Percentiles rank a stretch among this genome's conserved stretches.
Evolutionary conservation across 2,888 invertebrate species (phyloP).

Genomic region (Cheiracanthium punctorium): DNA sequence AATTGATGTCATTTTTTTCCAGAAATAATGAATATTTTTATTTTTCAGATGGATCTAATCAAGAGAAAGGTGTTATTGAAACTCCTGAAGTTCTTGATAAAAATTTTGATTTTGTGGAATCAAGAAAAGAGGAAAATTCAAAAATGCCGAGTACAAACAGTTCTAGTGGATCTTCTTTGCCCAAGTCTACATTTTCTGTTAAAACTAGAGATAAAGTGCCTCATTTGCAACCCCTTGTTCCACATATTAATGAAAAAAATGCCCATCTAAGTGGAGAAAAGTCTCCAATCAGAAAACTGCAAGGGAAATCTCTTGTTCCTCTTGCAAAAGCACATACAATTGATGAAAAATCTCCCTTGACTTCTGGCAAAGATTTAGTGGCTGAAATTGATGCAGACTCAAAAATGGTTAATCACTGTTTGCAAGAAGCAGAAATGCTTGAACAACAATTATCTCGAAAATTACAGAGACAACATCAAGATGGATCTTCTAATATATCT

Average conservation of each 20-base stretch:
- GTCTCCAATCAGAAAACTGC: slow-evolving; percentile 38
- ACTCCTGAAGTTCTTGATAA: slow-evolving; percentile 58
- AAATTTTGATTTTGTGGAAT: slow-evolving; percentile 34
- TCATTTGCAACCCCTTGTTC: slow-evolving; percentile 8
- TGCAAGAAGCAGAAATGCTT: slow-evolving; percentile 71
- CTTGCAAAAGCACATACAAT: slow-evolving; percentile 30
- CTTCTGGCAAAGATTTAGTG: slow-evolving; percentile 64
- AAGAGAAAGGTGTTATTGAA: slow-evolving; percentile 56
- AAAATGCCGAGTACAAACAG: background rate
- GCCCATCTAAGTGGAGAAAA: slow-evolving; percentile 29
- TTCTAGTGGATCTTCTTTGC: background rate
- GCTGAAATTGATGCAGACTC: slow-evolving; percentile 71
- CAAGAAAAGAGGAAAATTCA: background rate
- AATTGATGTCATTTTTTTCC: too few species aligned
- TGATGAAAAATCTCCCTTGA: slow-evolving; percentile 43
- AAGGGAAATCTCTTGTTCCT: slow-evolving; percentile 47
- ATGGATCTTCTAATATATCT: slow-evolving; percentile 30
- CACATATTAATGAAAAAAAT: slow-evolving; percentile 13
- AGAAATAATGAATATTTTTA: slow-evolving; percentile 12
- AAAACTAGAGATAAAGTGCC: slow-evolving; percentile 39
- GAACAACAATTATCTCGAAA: slow-evolving; percentile 70
- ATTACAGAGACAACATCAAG: slow-evolving; percentile 63
- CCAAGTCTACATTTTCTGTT: slow-evolving; percentile 34
- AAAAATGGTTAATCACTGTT: slow-evolving; percentile 68
- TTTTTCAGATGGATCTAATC: slow-evolving; percentile 51